Percentiles rank a stretch among this genome's conserved stretches.
These are phyloP conservation scores for Cirrhinus mrigala DNA, from an alignment of 2,797 vertebrate species.

Conservation along the genomic window DNA sequence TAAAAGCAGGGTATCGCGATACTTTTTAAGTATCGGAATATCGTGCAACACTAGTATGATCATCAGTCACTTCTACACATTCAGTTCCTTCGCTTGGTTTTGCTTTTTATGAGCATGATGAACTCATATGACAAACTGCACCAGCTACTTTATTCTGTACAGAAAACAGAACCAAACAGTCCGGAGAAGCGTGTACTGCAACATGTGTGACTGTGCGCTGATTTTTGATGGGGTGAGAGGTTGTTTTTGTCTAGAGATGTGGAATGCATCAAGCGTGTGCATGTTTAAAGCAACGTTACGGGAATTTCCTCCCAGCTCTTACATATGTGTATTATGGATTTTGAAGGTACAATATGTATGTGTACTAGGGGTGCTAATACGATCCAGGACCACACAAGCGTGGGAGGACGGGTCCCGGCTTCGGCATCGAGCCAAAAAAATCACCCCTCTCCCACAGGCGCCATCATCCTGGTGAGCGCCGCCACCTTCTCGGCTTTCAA, in stretches of 20 bases:
- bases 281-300: background rate
- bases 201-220: constrained; percentile 7
- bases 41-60: too few species aligned
- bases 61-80: background rate
- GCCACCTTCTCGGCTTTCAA: constrained; percentile 78
- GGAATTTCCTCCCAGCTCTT: constrained; percentile 32
- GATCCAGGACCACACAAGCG: constrained; percentile 77
- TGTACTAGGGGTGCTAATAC: constrained; percentile 64
- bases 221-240: constrained; percentile 27
- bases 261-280: constrained; percentile 26
- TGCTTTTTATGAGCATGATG: background rate
- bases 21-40: too few species aligned
- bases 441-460: constrained; percentile 73
- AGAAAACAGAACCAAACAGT: constrained; percentile 13
- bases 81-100: background rate
- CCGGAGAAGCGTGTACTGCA: background rate
- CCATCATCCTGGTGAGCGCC: constrained; percentile 63
- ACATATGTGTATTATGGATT: constrained; percentile 28
- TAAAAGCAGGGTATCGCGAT: too few species aligned
- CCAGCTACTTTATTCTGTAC: background rate
- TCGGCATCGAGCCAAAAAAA: constrained; percentile 73
- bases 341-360: constrained; percentile 31
- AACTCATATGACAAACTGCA: background rate
- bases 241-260: background rate
- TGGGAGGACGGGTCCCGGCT: constrained; percentile 61